A percentile compares a stretch with the other conserved stretches of the same genome.
These are phyloP conservation scores for Lithophane ornitopus DNA, from an alignment of 2,888 invertebrate species.

Conservation along the genomic window DNA sequence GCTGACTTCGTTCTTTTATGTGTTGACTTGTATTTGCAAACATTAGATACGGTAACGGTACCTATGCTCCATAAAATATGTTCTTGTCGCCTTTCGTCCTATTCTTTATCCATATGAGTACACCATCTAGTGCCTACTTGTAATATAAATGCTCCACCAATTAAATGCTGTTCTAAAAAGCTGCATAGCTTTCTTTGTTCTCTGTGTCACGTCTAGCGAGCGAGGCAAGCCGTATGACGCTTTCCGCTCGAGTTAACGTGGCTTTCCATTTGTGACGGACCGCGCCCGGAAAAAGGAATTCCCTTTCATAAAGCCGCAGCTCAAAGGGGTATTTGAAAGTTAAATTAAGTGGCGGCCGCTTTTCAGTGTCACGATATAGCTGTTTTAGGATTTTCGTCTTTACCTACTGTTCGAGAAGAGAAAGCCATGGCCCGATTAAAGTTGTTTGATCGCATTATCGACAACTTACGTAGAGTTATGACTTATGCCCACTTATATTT, in stretches of 20 bases:
- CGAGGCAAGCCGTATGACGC: slow-evolving; percentile 47
- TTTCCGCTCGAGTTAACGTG: slow-evolving; percentile 58
- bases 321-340: slow-evolving; percentile 69
- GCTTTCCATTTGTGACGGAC: slow-evolving; percentile 64
- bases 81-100: background rate
- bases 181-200: slow-evolving; percentile 58
- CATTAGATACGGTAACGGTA: background rate
- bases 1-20: background rate
- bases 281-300: slow-evolving; percentile 63
- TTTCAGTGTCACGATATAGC: slow-evolving; percentile 50
- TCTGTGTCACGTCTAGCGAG: slow-evolving; percentile 50
- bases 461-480: background rate
- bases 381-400: slow-evolving; percentile 49
- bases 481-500: background rate
- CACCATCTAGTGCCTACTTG: background rate
- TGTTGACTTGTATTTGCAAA: background rate
- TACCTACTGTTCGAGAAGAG: slow-evolving; percentile 30
- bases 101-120: background rate
- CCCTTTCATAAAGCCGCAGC: slow-evolving; percentile 64
- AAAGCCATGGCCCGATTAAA: slow-evolving; percentile 22
- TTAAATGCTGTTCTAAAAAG: slow-evolving; percentile 27
- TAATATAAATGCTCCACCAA: slow-evolving; percentile 5
- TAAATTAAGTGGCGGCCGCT: slow-evolving; percentile 65
- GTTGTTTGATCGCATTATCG: slow-evolving; percentile 20
- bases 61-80: background rate